These are phyloP conservation scores for Alexandromys fortis DNA, from an alignment of 2,113 vertebrate species.

Conservation along the genomic window DNA sequence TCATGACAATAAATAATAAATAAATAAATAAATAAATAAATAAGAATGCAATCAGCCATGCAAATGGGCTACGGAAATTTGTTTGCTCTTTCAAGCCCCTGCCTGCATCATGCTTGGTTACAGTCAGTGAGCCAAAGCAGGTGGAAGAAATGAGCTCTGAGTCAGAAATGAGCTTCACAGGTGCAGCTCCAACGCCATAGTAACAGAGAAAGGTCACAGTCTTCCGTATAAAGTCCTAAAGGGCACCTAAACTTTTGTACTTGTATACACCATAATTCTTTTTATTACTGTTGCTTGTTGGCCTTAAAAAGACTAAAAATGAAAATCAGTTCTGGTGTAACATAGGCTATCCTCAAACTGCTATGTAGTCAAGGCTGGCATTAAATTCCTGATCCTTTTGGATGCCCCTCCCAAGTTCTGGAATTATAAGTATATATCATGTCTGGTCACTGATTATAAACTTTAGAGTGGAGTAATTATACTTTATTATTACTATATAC, in stretches of 20 bases:
- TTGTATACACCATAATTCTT: not conserved
- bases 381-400: not conserved
- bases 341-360: not conserved
- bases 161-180: not conserved
- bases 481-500: not conserved
- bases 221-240: not conserved
- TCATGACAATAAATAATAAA: conserved; percentile 36
- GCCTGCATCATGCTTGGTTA: not conserved
- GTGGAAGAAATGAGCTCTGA: not conserved
- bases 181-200: not conserved
- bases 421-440: not conserved
- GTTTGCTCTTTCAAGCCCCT: conserved; percentile 32
- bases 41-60: not conserved
- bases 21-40: not conserved
- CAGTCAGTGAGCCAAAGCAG: not conserved
- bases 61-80: not conserved
- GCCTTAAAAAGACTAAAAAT: not conserved
- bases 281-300: not conserved
- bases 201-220: not conserved
- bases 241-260: not conserved
- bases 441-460: not conserved
- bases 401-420: not conserved
- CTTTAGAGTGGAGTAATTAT: not conserved
- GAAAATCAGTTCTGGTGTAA: not conserved
- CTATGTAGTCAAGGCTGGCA: not conserved